A percentile compares a stretch with the other conserved stretches of the same genome.
Evolutionary conservation across 2,888 invertebrate species (phyloP).

Genomic region (Folsomia candida): DNA sequence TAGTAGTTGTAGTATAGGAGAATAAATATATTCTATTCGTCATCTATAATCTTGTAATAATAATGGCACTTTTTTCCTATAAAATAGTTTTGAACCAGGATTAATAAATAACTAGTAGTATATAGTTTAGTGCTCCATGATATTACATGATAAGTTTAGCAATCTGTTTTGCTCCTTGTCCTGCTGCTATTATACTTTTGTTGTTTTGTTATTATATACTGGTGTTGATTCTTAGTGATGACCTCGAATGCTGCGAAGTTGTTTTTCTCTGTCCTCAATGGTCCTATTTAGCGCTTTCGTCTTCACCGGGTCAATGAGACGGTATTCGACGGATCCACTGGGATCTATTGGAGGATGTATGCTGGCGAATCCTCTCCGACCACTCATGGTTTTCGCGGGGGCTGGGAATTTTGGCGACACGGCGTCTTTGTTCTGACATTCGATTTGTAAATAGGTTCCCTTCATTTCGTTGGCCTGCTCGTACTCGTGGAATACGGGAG

Average conservation of each 20-base stretch:
- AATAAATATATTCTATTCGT: no score
- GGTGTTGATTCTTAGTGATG: not conserved
- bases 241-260: conserved; percentile 31
- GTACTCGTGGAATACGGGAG: conserved; percentile 32
- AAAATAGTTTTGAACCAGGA: no score
- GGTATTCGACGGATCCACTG: conserved; percentile 46
- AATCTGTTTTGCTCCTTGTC: no score
- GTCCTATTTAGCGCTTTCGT: conserved; percentile 50
- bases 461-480: conserved; percentile 37
- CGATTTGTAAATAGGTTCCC: conserved; percentile 49
- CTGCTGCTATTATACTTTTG: no score
- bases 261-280: conserved; percentile 45
- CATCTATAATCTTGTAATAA: no score
- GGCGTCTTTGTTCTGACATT: conserved; percentile 39
- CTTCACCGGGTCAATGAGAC: conserved; percentile 49
- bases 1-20: no score
- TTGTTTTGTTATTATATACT: no score
- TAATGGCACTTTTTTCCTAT: no score
- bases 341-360: not conserved
- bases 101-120: no score
- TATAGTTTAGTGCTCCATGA: no score
- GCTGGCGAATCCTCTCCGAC: conserved; percentile 4
- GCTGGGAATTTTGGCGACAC: conserved; percentile 28
- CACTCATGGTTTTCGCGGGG: conserved; percentile 1
- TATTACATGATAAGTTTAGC: no score